Conservation (phyloP, 1,140 invertebrate species). For the Phymorhynchus buccinoides region DNA sequence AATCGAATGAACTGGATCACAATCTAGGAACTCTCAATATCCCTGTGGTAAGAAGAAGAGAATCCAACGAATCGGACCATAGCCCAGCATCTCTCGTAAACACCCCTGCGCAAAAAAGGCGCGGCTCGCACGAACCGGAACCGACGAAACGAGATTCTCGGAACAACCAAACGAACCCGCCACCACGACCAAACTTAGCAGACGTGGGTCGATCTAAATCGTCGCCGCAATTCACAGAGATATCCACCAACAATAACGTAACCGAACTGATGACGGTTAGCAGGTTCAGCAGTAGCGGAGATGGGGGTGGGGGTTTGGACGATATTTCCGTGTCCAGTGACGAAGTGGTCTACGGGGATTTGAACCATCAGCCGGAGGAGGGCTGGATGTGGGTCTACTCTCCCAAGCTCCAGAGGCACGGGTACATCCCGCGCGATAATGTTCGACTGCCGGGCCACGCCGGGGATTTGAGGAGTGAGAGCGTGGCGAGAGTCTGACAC, state of each 20-base stretch:
- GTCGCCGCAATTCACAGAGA: neutral
- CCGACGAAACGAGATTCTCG: neutral
- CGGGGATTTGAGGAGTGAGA: neutral
- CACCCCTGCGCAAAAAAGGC: neutral
- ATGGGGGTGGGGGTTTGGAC: constrained; percentile 81
- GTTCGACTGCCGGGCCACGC: constrained; percentile 82
- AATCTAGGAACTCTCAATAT: too few species aligned
- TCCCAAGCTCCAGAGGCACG: constrained; percentile 91
- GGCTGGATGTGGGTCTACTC: constrained; percentile 97
- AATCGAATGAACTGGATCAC: too few species aligned
- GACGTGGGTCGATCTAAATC: neutral
- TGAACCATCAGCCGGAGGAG: constrained; percentile 92
- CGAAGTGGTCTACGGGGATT: constrained; percentile 95
- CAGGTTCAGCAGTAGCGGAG: constrained; percentile 92
- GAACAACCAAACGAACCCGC: neutral
- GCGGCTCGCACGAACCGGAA: neutral
- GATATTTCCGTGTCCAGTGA: constrained; percentile 90
- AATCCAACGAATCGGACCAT: too few species aligned
- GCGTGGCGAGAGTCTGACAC: neutral
- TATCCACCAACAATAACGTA: neutral
- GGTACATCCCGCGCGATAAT: constrained; percentile 95
- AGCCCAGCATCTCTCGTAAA: neutral
- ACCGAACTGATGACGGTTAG: constrained; percentile 93
- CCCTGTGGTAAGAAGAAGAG: too few species aligned
- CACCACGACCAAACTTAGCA: constrained; percentile 79